A percentile compares a stretch with the other conserved stretches of the same genome.
These are phyloP conservation scores for Gnathonemus echidnorhynchus DNA, from an alignment of 2,113 vertebrate genomes.

Conservation along the genomic window DNA sequence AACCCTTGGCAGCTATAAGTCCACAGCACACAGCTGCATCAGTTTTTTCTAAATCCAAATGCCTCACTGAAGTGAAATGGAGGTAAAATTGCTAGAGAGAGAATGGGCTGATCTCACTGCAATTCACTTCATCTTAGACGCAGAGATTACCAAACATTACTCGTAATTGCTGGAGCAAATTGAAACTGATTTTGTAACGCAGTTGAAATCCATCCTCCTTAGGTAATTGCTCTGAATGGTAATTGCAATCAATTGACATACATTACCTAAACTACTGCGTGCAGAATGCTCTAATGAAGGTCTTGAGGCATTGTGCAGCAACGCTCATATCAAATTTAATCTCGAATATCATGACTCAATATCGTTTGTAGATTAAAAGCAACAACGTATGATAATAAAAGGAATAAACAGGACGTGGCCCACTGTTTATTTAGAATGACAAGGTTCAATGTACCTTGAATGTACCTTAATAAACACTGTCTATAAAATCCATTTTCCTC, in stretches of 20 bases:
- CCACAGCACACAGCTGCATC: background rate
- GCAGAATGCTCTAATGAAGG: conserved; percentile 13
- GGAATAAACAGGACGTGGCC: background rate
- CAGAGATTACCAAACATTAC: conserved; percentile 18
- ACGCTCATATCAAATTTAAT: background rate
- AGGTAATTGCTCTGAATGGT: conserved; percentile 1
- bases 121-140: background rate
- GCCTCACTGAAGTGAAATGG: background rate
- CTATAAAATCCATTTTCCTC: background rate
- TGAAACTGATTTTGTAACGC: background rate
- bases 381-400: background rate
- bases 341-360: background rate
- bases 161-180: conserved; percentile 11
- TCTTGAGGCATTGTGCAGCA: background rate
- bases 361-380: background rate
- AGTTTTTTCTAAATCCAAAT: background rate
- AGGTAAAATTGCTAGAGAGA: background rate
- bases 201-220: background rate
- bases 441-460: background rate
- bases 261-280: conserved; percentile 7
- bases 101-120: background rate
- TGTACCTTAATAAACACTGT: background rate
- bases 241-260: conserved; percentile 19
- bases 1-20: background rate
- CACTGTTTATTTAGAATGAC: background rate